A percentile compares a stretch with the other conserved stretches of the same genome.
These are phyloP conservation scores for Ochlodes sylvanus DNA, from an alignment of 2,888 invertebrate genomes.

Conservation along the genomic window DNA sequence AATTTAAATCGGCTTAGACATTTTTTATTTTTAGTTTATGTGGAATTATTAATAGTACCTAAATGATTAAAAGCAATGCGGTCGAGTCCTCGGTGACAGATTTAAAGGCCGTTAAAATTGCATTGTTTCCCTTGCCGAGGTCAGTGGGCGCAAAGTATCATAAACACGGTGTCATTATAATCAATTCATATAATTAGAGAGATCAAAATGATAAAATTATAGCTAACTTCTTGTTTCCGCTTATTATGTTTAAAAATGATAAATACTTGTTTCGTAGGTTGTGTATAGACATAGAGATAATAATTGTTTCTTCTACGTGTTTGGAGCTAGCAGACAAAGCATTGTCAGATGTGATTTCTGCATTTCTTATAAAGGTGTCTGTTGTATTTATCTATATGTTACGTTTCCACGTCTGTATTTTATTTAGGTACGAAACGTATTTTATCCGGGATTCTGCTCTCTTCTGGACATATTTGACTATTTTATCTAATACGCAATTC, in stretches of 20 bases:
- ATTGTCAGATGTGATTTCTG: conserved; percentile 4
- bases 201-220: conserved; percentile 10
- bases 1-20: too few species aligned
- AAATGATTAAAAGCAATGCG: background rate
- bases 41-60: background rate
- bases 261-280: background rate
- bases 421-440: conserved; percentile 1
- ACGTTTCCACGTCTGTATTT: conserved; percentile 5
- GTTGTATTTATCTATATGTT: conserved; percentile 1
- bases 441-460: conserved; percentile 14
- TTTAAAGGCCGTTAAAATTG: background rate
- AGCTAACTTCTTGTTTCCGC: conserved; percentile 13
- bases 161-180: conserved; percentile 1
- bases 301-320: too few species aligned
- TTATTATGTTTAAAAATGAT: background rate
- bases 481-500: too few species aligned
- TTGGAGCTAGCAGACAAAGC: background rate
- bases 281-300: too few species aligned
- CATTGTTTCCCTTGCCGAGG: conserved; percentile 9
- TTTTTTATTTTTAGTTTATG: background rate
- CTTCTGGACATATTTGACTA: background rate
- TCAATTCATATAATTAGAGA: conserved; percentile 6
- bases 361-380: conserved; percentile 9
- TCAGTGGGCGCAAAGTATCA: conserved; percentile 4
- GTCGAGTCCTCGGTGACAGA: background rate